phyloP scores from a whole-genome alignment of 2,797 vertebrate genomes.

The Diplodus sargus region DNA sequence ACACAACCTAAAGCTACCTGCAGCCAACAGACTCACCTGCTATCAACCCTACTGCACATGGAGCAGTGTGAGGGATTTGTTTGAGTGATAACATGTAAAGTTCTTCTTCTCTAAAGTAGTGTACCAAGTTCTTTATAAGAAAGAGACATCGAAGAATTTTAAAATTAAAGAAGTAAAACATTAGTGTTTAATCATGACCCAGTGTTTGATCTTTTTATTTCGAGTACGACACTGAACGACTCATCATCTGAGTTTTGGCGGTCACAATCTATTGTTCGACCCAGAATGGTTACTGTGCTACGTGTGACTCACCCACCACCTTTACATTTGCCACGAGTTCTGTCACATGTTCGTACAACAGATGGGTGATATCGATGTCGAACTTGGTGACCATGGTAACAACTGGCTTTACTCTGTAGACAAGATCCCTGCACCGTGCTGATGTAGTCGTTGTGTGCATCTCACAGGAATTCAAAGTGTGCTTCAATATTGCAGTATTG shows the following conservation, averaged over 20 bases:
- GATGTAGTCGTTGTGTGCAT: not conserved
- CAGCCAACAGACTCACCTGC: conserved; percentile 9
- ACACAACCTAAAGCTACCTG: conserved; percentile 35
- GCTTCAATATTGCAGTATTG: conserved; percentile 6
- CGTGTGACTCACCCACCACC: not conserved
- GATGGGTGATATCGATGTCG: not conserved
- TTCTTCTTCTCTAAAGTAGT: not conserved
- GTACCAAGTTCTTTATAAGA: not conserved
- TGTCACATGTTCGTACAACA: not conserved
- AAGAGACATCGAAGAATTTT: no score
- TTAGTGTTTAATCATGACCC: not conserved
- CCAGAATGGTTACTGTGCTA: not conserved
- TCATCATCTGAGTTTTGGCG: not conserved
- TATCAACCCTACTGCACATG: not conserved
- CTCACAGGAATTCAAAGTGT: not conserved
- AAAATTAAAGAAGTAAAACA: not conserved
- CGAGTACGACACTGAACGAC: not conserved
- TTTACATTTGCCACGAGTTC: not conserved
- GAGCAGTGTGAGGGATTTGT: not conserved
- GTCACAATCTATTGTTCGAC: not conserved
- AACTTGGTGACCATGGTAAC: not conserved
- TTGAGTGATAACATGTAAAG: not conserved
- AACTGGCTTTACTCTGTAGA: conserved; percentile 11
- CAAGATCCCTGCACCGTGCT: conserved; percentile 16
- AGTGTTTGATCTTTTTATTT: not conserved